Evolutionary conservation across 2,888 invertebrate species (phyloP), one percentile per base, ranked within the genome.

Genomic region (Xestia sexstrigata): DNA sequence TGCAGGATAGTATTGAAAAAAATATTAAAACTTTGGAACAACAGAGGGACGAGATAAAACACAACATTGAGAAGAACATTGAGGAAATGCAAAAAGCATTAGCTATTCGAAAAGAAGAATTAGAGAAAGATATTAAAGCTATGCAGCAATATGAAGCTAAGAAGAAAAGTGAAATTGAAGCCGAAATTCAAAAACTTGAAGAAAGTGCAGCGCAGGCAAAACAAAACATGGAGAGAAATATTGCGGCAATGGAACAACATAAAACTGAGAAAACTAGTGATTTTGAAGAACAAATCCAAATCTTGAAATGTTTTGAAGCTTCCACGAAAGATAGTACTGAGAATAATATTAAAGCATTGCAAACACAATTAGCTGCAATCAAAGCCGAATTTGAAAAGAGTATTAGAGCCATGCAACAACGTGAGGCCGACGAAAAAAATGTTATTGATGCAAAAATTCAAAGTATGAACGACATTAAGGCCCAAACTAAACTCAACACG

Each of bases 371-470:
- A 63, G 47, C 60, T 49, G 30, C 20, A 11, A 23, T n/a, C 15
- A 8, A 72, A 72, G 4, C 30, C 5, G 58, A 78, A 66, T 58
- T 66, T 26, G 47, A 49, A 55, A 58, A 45, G 8, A 58, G 17
- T 49, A 60, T 78, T 45, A 45, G 35, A 23, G 39, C 42, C 2
- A 65, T 78, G 55, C 55, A 78, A 30, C 30, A 58, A 70, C 39
- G 17, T 17, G 79, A 66, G 42, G 39, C 49, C 8, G 49, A 42
- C 15, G 42, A 42, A 42, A 70, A 23, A 52, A 66, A 1, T 17
- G 23, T n/a, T 23, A 66, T 58, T 42, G 58, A 79, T 23, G 58
- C 47, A 13, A 66, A 79, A 78, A 62, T 78, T 45, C 55, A 78
- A 65, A 47, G 15, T 23, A 23, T 69, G 45, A 39, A 69, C 42